Percentiles rank a stretch among this genome's conserved stretches.
Conservation (phyloP, 2,797 vertebrate species). For the Pelodytes ibericus region DNA sequence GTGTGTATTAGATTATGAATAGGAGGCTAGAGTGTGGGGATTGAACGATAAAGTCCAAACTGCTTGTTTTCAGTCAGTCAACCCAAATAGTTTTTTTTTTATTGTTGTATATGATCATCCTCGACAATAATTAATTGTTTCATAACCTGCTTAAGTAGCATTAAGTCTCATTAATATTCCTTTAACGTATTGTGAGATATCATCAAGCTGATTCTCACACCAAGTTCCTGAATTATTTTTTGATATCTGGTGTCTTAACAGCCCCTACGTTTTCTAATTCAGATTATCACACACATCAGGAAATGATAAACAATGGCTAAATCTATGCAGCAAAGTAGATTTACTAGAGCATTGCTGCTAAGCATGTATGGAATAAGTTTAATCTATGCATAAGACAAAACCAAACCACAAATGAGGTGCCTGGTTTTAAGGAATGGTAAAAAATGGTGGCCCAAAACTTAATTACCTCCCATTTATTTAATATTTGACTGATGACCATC, state of each 20-base stretch:
- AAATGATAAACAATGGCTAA: neutral
- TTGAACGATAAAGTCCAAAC: neutral
- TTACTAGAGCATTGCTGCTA: no score
- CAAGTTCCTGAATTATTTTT: neutral
- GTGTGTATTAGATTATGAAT: neutral
- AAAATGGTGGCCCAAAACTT: no score
- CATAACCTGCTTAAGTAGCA: neutral
- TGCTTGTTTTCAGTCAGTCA: no score
- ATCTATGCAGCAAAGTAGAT: neutral
- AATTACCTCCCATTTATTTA: no score
- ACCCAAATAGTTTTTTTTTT: neutral
- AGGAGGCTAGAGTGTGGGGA: neutral
- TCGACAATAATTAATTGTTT: neutral
- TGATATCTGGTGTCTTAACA: neutral
- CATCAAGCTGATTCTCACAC: neutral
- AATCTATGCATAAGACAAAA: no score
- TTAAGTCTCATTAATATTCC: neutral
- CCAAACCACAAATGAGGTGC: no score
- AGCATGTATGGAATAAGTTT: no score
- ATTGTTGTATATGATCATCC: neutral
- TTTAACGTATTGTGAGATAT: neutral
- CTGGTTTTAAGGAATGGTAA: no score
- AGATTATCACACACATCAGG: neutral
- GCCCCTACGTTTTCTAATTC: neutral
- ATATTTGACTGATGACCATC: no score